These are phyloP conservation scores for Dufourea novaeangliae DNA, from an alignment of 1,140 invertebrate species.

Conservation along the genomic window DNA sequence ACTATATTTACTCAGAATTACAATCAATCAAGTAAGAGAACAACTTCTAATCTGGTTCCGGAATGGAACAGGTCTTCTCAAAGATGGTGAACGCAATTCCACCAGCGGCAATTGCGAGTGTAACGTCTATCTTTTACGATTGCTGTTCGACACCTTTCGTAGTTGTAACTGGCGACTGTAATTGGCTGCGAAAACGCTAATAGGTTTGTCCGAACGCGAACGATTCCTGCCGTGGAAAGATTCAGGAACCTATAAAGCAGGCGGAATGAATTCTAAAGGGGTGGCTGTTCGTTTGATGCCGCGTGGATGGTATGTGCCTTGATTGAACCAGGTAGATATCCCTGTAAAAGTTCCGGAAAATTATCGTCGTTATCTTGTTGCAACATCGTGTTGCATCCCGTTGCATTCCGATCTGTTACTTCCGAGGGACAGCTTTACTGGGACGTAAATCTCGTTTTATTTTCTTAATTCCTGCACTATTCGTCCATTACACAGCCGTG, in stretches of 20 bases:
- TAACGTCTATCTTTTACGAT: slow-evolving; percentile 26
- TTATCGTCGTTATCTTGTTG: neutral
- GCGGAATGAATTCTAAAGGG: neutral
- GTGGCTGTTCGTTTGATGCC: neutral
- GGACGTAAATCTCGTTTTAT: neutral
- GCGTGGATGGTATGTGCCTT: neutral
- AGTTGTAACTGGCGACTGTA: slow-evolving; percentile 9
- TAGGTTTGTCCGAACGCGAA: neutral
- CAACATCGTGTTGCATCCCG: neutral
- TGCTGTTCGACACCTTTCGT: slow-evolving; percentile 8
- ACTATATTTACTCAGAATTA: no score
- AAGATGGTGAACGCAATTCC: neutral
- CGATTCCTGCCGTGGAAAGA: neutral
- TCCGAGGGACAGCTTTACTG: neutral
- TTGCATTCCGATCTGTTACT: slow-evolving; percentile 21
- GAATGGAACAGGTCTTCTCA: no score
- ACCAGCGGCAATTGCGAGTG: neutral
- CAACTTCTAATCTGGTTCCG: no score
- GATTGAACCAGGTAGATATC: slow-evolving; percentile 11
- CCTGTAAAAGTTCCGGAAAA: neutral
- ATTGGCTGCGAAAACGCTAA: neutral
- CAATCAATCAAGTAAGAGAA: no score
- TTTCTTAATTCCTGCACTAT: neutral
- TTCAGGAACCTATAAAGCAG: neutral
- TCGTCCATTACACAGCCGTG: neutral